Evolutionary conservation across 92 coral and sea anemone species (phyloP), one percentile per base, ranked within the genome.

Genomic region (Hydrozoanthus gracilis): DNA sequence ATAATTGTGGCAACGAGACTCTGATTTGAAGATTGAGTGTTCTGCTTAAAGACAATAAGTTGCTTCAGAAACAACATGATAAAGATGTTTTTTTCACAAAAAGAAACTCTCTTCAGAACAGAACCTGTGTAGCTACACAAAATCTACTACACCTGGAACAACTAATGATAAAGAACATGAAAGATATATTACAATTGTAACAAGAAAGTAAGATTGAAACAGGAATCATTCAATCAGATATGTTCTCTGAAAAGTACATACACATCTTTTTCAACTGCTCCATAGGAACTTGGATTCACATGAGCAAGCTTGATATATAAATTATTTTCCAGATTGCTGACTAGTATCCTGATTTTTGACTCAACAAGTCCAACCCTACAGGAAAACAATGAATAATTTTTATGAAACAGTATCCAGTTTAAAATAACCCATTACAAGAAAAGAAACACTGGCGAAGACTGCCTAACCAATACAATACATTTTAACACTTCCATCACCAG

Each of bases 281-380:
- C 95, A 83, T 86, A 95, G 44, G 92, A 92, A 14, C 92, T 85
- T 11, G 99, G 95, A 69, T 96, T 92, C 39, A 96, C 99, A 51
- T 96, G 99, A 66, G 99, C 99, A 10, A 95, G 88, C 72, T 60
- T 69, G 62, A 96, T 92, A 83, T 74, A 92, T 12, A 16, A 48
- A 65, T 91, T 87, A 73, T 73, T 92, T 77, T 96, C 99, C 80
- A 96, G 89, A 82, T 92, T 91, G n/a, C 85, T 66, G 51, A 89
- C 90, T 77, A 96, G 88, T 71, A 94, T 83, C 71, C 99, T 86
- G 61, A 96, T 78, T 88, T 96, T 96, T 27, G 99, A 96, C 68
- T 95, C 98, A 20, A 96, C 99, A 76, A 96, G 88, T 77, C 98
- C 98, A 89, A 95, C 93, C 99, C 98, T 96, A 46, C 17, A 79